phyloP scores from a whole-genome alignment of 2,113 vertebrate genomes.

The Acrocephalus arundinaceus region DNA sequence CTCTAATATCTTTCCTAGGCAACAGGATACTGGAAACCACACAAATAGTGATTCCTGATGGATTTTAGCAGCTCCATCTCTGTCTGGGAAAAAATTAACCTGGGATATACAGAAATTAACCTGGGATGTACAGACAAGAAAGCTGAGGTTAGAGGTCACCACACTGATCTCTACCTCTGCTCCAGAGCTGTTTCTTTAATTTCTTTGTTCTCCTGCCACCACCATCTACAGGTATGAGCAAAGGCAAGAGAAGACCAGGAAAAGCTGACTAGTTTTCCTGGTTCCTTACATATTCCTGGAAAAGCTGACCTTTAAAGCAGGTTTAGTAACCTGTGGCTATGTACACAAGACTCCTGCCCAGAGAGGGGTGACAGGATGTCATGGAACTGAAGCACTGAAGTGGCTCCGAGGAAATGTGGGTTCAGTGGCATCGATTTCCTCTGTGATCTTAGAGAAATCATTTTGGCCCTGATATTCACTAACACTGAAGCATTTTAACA shows the following conservation, averaged over 20 bases:
- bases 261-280: background rate
- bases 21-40: background rate
- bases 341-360: background rate
- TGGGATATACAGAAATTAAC: background rate
- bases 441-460: constrained; percentile 10
- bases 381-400: background rate
- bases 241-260: background rate
- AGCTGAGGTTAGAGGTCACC: background rate
- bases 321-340: background rate
- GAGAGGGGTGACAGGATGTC: background rate
- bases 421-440: constrained; percentile 1
- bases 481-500: constrained; percentile 37
- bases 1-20: background rate
- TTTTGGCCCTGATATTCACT: constrained; percentile 23
- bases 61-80: background rate
- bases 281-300: background rate
- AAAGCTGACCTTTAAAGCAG: background rate
- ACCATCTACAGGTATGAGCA: background rate
- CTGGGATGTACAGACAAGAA: background rate
- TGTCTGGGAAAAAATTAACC: background rate
- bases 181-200: background rate
- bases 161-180: background rate
- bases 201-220: background rate
- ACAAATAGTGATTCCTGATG: background rate
- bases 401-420: background rate